Conservation (phyloP, 1,140 invertebrate genomes). For the Medauroidea extradentata region DNA sequence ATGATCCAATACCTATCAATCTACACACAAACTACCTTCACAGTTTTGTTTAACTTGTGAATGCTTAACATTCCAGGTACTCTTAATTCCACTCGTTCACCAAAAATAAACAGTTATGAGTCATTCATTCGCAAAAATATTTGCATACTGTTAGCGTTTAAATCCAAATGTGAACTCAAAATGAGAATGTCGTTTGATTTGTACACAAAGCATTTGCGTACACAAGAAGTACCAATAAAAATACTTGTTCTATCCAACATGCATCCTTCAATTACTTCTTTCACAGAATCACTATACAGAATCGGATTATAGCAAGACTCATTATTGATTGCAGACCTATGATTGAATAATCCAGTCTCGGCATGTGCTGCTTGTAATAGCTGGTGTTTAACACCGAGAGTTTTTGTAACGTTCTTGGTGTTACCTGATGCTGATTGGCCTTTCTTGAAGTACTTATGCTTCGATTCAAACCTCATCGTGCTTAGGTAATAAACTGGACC, state of each 20-base stretch:
- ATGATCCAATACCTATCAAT: not conserved
- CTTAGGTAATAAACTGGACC: not conserved
- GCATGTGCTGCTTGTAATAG: not conserved
- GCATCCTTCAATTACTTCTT: not conserved
- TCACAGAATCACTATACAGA: not conserved
- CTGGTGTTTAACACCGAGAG: not conserved
- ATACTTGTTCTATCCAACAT: no score
- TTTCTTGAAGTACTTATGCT: conserved; percentile 1
- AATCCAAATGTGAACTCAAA: no score
- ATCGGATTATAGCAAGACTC: not conserved
- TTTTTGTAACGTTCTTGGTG: not conserved
- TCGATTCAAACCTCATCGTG: not conserved
- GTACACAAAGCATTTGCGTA: no score
- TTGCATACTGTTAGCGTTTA: no score
- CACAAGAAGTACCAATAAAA: no score
- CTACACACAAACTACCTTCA: not conserved
- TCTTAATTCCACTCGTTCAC: no score
- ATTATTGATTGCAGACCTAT: not conserved
- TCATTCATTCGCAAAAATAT: no score
- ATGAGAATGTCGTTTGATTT: no score
- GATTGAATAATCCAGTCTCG: not conserved
- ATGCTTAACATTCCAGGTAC: not conserved
- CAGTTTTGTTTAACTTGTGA: not conserved
- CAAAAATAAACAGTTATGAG: no score
- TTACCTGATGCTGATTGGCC: not conserved